These are phyloP conservation scores for Chrysodeixis includens DNA, from an alignment of 2,888 invertebrate genomes.

Conservation along the genomic window DNA sequence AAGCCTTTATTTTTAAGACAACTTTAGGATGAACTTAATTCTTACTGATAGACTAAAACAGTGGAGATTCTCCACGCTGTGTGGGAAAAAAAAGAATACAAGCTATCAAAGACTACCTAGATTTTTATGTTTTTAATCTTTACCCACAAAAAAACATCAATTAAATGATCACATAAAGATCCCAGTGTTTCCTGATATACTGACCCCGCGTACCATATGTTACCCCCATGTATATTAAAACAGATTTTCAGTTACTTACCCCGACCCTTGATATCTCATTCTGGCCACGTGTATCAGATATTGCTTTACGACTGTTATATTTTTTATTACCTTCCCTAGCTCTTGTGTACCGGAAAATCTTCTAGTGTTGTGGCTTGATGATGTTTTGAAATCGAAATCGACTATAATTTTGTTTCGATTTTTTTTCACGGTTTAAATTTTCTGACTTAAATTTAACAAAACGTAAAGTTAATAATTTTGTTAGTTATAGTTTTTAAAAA, in stretches of 20 bases:
- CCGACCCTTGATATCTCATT: constrained; percentile 46
- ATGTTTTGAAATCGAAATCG: constrained; percentile 35
- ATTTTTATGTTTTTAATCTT: not conserved
- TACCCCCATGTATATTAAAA: constrained; percentile 33
- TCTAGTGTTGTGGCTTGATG: constrained; percentile 45
- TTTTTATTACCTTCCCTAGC: constrained; percentile 64
- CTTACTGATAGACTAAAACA: too few species aligned
- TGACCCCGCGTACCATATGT: constrained; percentile 28
- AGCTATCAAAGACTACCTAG: too few species aligned
- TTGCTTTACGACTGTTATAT: constrained; percentile 68
- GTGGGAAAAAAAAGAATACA: too few species aligned
- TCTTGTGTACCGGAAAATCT: constrained; percentile 30
- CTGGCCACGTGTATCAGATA: constrained; percentile 63
- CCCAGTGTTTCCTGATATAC: not conserved
- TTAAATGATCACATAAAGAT: not conserved
- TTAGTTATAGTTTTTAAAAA: too few species aligned
- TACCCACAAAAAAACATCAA: not conserved
- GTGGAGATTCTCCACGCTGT: too few species aligned
- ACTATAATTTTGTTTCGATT: too few species aligned
- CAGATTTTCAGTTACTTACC: constrained; percentile 44
- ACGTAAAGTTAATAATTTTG: too few species aligned
- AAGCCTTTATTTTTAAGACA: too few species aligned
- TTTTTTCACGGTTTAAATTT: too few species aligned
- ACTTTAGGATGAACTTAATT: too few species aligned
- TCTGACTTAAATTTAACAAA: too few species aligned